Base-by-base conservation (phyloP, 2,113 vertebrate genomes). In the Rousettus leschenaultii region DNA sequence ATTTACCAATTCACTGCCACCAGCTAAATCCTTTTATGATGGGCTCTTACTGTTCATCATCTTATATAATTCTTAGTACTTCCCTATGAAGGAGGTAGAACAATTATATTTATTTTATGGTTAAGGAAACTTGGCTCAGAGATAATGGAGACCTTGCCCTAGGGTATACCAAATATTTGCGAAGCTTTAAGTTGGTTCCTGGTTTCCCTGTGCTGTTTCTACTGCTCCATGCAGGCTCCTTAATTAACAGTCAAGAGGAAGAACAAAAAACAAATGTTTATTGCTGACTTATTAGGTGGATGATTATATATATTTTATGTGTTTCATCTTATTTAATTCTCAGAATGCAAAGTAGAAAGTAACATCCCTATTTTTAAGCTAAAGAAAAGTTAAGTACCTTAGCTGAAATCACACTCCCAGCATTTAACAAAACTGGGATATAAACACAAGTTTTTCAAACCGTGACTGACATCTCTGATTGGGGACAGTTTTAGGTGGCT, bases 31-130 rank as follows among this genome's bases (percentile, higher is more conserved):
- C 3, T 66, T 71, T 90, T 30, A 48, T 43, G 5, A 5, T 9
- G 55, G 73, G 65, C 61, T 43, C 13, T 33, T 82, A 38, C 51
- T 15, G 11, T n/a, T n/a, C 1, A 61, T 86, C 86, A 82, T 38
- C 11, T 53, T 93, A 91, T 70, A 61, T 59, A 91, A 97, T 89
- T 26, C 16, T 79, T 53, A 89, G 74, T 51, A 75, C 18, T 51
- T 87, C 24, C 68, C 18, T 70, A 0, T 1, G 19, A 91, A 21
- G 13, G 15, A 86, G 6, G 6, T 5, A 18, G 10, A 70, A 70
- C 24, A 33, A 59, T 92, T 57, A 85, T 48, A 9, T 12, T 91
- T 22, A n/a, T 45, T 68, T 79, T 94, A n/a, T 30, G 74, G 66
- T 51, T 70, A 61, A 83, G 38, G n/a, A 91, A 92, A 88, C 40